Evolutionary conservation across 2,797 vertebrate species (phyloP).

Genomic region (Sebastiscus albofasciatus): DNA sequence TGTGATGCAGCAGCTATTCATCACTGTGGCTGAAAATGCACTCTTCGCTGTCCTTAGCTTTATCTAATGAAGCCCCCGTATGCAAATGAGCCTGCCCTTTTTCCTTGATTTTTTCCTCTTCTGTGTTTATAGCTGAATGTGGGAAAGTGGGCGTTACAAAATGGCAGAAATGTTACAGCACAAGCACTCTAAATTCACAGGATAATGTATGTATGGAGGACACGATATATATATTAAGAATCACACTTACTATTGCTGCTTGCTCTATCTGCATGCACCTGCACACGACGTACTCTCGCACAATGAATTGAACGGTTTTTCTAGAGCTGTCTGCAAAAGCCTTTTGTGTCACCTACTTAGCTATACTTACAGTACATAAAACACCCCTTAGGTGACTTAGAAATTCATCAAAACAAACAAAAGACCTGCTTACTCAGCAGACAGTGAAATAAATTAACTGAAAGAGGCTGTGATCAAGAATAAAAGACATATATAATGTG

Average conservation of each 20-base stretch:
- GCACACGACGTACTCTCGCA: neutral
- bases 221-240: slow-evolving; percentile 35
- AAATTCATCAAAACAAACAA: slow-evolving; percentile 11
- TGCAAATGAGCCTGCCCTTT: slow-evolving; percentile 99
- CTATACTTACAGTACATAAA: neutral
- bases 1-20: slow-evolving; percentile 97
- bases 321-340: neutral
- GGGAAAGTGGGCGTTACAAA: slow-evolving; percentile 62
- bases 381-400: neutral
- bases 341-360: neutral
- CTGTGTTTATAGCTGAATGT: slow-evolving; percentile 90
- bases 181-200: slow-evolving; percentile 37
- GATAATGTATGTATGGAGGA: slow-evolving; percentile 74
- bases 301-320: neutral
- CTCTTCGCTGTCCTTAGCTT: slow-evolving; percentile 95
- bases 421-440: neutral
- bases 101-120: slow-evolving; percentile 83
- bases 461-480: neutral
- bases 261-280: slow-evolving; percentile 1
- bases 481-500: neutral
- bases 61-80: slow-evolving; percentile 99
- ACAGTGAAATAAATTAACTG: neutral
- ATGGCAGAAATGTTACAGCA: slow-evolving; percentile 55
- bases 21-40: slow-evolving; percentile 94
- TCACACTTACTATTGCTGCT: slow-evolving; percentile 17